These are phyloP conservation scores for Campaea margaritaria DNA, from an alignment of 2,888 invertebrate species.

Conservation along the genomic window DNA sequence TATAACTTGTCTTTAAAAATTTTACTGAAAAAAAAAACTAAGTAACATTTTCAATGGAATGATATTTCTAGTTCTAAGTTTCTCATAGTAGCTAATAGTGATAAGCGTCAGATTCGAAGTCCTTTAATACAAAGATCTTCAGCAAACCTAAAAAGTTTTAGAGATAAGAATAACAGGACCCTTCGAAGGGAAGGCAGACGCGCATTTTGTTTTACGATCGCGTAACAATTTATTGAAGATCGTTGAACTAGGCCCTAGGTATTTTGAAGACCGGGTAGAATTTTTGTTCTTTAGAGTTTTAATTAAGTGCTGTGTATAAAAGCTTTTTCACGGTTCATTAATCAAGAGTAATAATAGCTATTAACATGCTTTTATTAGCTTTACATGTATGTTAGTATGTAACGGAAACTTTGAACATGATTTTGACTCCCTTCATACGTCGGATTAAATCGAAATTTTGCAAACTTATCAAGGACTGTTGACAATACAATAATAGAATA, in stretches of 20 bases:
- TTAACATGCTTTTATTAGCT: too few species aligned
- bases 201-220: conserved; percentile 16
- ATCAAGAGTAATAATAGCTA: too few species aligned
- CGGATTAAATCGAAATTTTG: too few species aligned
- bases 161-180: conserved; percentile 8
- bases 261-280: background rate
- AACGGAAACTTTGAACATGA: too few species aligned
- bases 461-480: too few species aligned
- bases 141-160: conserved; percentile 6
- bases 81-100: background rate
- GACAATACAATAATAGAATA: too few species aligned
- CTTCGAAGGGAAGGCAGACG: conserved; percentile 6
- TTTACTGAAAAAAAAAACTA: too few species aligned
- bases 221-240: conserved; percentile 8
- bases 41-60: too few species aligned
- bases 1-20: too few species aligned
- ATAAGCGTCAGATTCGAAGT: conserved; percentile 8
- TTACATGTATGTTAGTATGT: too few species aligned
- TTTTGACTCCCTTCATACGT: too few species aligned
- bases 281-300: background rate
- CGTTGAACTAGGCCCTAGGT: background rate
- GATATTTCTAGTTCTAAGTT: too few species aligned
- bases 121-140: conserved; percentile 7
- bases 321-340: background rate
- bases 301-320: background rate